A percentile compares a stretch with the other conserved stretches of the same genome.
phyloP scores from a whole-genome alignment of 1,140 invertebrate genomes.

The Mylabris phalerata region DNA sequence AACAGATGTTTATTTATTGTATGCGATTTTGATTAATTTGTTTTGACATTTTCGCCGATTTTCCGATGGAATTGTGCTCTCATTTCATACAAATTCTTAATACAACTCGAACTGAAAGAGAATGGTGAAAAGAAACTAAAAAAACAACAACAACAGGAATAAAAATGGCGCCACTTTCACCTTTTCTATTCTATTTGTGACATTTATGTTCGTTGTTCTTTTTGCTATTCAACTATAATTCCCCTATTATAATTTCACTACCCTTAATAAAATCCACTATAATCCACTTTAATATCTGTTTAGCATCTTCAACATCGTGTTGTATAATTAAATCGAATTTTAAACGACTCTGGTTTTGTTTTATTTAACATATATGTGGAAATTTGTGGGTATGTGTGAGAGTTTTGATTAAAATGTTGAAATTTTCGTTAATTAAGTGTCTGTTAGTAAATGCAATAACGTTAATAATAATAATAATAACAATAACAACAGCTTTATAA shows the following conservation, averaged over 20 bases:
- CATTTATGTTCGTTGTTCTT: constrained; percentile 19
- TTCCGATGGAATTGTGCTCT: too few relatives aligned
- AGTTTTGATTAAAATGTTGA: background rate
- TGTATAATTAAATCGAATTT: background rate
- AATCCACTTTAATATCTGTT: constrained; percentile 1
- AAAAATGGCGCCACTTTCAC: constrained; percentile 4
- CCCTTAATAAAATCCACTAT: background rate
- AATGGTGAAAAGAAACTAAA: too few relatives aligned
- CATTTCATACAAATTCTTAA: too few relatives aligned
- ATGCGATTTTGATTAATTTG: constrained; percentile 15
- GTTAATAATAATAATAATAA: too few relatives aligned
- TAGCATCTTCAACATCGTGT: background rate
- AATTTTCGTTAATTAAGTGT: background rate
- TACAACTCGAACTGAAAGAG: too few relatives aligned
- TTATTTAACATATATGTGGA: background rate
- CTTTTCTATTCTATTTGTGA: constrained; percentile 24
- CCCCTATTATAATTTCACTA: constrained; percentile 21
- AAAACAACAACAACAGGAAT: too few relatives aligned
- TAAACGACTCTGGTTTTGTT: background rate
- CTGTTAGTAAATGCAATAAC: background rate
- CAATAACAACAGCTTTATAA: too few relatives aligned
- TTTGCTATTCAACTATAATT: constrained; percentile 27
- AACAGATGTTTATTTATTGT: constrained; percentile 20
- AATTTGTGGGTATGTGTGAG: background rate
- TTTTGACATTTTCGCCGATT: constrained; percentile 5